Percentiles rank a stretch among this genome's conserved stretches.
These are phyloP conservation scores for Eupsittula cactorum DNA, from an alignment of 2,113 vertebrate species.

Conservation along the genomic window DNA sequence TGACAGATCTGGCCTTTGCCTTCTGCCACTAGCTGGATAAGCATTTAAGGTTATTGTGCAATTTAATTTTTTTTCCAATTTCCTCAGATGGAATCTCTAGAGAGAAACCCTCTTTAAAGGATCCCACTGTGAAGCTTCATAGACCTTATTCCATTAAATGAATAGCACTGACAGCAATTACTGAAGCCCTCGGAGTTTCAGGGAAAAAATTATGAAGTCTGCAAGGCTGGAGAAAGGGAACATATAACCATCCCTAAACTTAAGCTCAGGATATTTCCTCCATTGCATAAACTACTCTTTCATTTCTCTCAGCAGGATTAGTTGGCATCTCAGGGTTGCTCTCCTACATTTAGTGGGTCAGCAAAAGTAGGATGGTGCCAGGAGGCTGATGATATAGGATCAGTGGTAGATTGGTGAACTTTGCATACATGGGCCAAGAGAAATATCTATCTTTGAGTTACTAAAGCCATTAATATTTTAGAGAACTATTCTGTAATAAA, in stretches of 20 bases:
- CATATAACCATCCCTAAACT: background rate
- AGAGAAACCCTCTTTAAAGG: background rate
- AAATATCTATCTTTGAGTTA: background rate
- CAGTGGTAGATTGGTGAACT: background rate
- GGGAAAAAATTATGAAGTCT: background rate
- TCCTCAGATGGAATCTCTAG: background rate
- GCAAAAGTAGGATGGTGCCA: background rate
- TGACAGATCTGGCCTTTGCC: background rate
- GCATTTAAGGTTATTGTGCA: background rate
- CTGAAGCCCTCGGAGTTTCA: background rate
- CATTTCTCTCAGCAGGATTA: background rate
- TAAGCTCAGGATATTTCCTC: background rate
- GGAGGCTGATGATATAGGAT: background rate
- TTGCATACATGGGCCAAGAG: background rate
- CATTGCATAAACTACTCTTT: background rate
- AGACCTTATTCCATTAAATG: background rate
- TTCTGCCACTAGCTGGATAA: constrained; percentile 15
- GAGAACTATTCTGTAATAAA: background rate
- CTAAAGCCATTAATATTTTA: constrained; percentile 47
- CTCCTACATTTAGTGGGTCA: background rate
- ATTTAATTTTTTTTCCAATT: background rate
- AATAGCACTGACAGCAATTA: background rate
- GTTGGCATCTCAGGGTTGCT: background rate
- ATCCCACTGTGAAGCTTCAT: background rate
- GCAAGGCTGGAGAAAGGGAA: background rate